These are phyloP conservation scores for Luffia ferchaultella DNA, from an alignment of 2,888 invertebrate genomes.

Conservation along the genomic window DNA sequence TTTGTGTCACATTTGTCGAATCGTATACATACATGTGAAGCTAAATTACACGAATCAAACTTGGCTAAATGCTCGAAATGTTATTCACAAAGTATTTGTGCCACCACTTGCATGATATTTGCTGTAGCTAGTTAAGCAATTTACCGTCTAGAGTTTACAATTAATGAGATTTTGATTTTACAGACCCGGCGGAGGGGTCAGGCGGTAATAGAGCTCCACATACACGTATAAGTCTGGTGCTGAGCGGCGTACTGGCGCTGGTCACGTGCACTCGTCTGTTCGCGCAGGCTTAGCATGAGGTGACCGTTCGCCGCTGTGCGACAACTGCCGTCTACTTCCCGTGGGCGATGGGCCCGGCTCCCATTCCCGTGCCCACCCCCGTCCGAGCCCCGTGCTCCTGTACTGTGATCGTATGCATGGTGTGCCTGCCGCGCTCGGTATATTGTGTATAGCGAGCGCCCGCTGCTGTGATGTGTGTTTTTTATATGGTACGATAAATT, in stretches of 20 bases:
- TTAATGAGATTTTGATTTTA: too few species aligned
- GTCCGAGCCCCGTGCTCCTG: background rate
- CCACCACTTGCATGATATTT: too few species aligned
- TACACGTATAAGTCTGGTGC: background rate
- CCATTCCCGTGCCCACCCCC: background rate
- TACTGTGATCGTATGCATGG: slow-evolving; percentile 44
- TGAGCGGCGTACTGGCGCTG: background rate
- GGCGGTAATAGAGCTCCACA: background rate
- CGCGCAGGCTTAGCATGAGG: background rate
- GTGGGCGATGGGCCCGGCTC: background rate
- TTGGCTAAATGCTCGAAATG: too few species aligned
- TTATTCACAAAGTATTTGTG: too few species aligned
- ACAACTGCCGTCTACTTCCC: background rate
- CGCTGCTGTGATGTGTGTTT: slow-evolving; percentile 46
- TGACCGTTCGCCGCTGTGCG: background rate
- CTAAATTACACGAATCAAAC: too few species aligned
- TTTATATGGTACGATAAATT: slow-evolving; percentile 57
- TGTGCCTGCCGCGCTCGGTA: slow-evolving; percentile 45
- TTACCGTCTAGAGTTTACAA: too few species aligned
- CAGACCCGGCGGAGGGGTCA: background rate
- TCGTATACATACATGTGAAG: too few species aligned
- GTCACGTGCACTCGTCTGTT: background rate
- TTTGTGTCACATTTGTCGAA: background rate
- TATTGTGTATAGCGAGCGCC: slow-evolving; percentile 53
- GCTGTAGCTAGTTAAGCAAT: too few species aligned